A percentile compares a stretch with the other conserved stretches of the same genome.
These are phyloP conservation scores for Muscicapa striata DNA, from an alignment of 2,797 vertebrate species.

Conservation along the genomic window DNA sequence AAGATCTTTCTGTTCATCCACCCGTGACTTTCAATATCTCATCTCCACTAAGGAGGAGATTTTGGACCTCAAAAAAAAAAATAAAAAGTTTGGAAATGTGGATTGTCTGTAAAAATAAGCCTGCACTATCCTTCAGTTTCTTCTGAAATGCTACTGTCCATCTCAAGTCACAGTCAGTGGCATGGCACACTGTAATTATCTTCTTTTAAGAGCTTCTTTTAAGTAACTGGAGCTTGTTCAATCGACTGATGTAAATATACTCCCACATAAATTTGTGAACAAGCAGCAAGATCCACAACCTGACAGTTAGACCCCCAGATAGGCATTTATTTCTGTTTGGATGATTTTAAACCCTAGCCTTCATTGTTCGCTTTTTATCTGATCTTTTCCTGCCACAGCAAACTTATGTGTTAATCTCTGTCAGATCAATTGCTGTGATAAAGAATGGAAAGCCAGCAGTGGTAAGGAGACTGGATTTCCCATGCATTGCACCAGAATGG, in stretches of 20 bases:
- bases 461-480: not conserved
- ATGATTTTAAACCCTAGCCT: constrained; percentile 2
- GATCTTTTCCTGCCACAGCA: not conserved
- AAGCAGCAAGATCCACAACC: not conserved
- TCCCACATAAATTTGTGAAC: not conserved
- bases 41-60: not conserved
- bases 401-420: not conserved
- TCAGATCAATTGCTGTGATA: not conserved
- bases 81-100: not conserved
- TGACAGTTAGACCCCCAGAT: not conserved
- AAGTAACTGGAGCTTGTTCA: not conserved
- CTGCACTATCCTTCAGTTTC: not conserved
- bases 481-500: not conserved
- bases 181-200: fast-evolving
- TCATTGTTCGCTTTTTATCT: not conserved
- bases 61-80: not conserved
- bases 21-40: not conserved
- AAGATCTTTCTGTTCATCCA: not conserved
- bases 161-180: not conserved
- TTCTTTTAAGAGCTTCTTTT: not conserved
- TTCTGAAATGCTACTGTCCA: not conserved
- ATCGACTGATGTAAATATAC: not conserved
- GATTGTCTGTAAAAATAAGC: not conserved
- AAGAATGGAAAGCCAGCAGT: not conserved
- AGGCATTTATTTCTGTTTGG: not conserved